Percentiles rank a stretch among this genome's conserved stretches.
Evolutionary conservation across 2,888 invertebrate genomes (phyloP).

Genomic region (Microctonus aethiopoides): DNA sequence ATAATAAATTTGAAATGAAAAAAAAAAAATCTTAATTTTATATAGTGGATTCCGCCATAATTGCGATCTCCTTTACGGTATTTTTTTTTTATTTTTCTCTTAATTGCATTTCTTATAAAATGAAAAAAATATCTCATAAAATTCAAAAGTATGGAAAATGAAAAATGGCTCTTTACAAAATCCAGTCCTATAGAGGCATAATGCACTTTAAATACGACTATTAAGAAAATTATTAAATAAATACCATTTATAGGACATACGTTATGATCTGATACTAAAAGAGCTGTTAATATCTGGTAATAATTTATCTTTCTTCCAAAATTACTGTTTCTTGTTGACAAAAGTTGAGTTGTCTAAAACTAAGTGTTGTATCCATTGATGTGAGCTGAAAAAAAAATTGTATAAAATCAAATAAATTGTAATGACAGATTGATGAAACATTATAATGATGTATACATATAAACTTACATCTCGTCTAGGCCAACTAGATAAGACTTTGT

Average conservation of each 20-base stretch:
- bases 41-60: conserved; percentile 25
- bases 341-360: conserved; percentile 85
- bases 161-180: conserved; percentile 55
- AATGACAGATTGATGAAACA: conserved; percentile 13
- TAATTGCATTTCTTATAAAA: conserved; percentile 54
- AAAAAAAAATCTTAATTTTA: conserved; percentile 39
- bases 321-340: conserved; percentile 95
- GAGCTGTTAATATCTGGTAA: not conserved
- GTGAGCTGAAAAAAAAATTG: conserved; percentile 76
- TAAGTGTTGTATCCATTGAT: conserved; percentile 78
- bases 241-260: conserved; percentile 61
- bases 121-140: no score
- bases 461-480: conserved; percentile 93
- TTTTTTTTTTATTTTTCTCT: conserved; percentile 30
- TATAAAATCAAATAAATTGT: not conserved
- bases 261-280: conserved; percentile 58
- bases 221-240: conserved; percentile 61
- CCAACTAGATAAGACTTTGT: conserved; percentile 93
- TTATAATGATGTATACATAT: conserved; percentile 25
- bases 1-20: not conserved
- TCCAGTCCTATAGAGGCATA: conserved; percentile 43
- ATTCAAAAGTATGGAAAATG: no score
- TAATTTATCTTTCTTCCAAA: conserved; percentile 89
- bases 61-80: conserved; percentile 6
- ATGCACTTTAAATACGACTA: conserved; percentile 52